Conservation (phyloP, 2,888 invertebrate species). For the Conomelus anceps region DNA sequence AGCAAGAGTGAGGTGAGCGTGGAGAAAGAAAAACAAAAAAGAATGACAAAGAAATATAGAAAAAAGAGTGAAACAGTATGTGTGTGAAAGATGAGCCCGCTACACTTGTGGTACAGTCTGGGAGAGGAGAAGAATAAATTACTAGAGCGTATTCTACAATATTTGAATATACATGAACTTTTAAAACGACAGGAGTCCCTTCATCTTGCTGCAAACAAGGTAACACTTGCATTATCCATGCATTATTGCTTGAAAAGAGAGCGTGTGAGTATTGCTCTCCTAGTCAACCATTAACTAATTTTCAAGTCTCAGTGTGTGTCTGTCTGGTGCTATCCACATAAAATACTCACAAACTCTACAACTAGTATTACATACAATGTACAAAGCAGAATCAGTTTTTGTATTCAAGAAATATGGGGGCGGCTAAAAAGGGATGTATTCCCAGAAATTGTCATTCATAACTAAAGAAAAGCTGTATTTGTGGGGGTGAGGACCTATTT, state of each 20-base stretch:
- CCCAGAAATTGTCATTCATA: too few species aligned
- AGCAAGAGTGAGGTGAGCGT: not conserved
- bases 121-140: not conserved
- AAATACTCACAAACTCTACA: too few species aligned
- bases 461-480: too few species aligned
- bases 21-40: not conserved
- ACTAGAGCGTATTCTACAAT: not conserved
- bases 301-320: not conserved
- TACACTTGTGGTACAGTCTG: not conserved
- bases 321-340: not conserved
- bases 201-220: not conserved
- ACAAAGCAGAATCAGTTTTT: too few species aligned
- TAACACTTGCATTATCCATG: not conserved
- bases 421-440: too few species aligned
- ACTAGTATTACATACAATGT: too few species aligned
- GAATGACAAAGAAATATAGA: not conserved
- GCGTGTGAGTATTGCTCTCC: not conserved
- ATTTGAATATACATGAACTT: not conserved
- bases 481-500: too few species aligned
- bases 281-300: not conserved
- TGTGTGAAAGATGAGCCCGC: not conserved
- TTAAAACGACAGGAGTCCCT: not conserved
- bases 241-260: not conserved
- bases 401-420: too few species aligned
- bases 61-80: not conserved